Percentiles rank a stretch among this genome's conserved stretches.
These are phyloP conservation scores for Cyphomyrus plagiostoma DNA, from an alignment of 2,113 vertebrate genomes.

Conservation along the genomic window DNA sequence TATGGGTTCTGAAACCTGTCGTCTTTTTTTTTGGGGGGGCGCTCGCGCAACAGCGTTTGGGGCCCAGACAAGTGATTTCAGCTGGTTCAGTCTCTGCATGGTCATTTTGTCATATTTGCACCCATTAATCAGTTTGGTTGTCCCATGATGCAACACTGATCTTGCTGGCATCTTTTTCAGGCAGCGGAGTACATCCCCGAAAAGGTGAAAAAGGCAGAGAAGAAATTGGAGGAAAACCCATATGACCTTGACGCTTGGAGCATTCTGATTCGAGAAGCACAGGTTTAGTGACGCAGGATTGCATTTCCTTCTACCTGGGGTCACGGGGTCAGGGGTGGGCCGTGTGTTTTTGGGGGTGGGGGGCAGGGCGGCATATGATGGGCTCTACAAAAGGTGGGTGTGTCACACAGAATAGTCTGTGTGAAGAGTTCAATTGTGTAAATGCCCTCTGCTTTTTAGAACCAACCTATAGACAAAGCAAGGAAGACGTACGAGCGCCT, in stretches of 20 bases:
- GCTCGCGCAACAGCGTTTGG: neutral
- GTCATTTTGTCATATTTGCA: neutral
- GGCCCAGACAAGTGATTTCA: neutral
- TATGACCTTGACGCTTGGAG: constrained; percentile 99
- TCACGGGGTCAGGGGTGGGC: constrained; percentile 47
- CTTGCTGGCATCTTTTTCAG: constrained; percentile 52
- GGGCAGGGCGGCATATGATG: neutral
- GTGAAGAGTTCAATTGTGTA: constrained; percentile 76
- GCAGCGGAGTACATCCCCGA: constrained; percentile 93
- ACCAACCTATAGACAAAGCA: constrained; percentile 99
- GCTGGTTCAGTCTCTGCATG: neutral
- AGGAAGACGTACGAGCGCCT: constrained; percentile 99
- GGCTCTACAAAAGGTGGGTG: constrained; percentile 20
- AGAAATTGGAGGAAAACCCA: constrained; percentile 99
- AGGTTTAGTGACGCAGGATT: constrained; percentile 99
- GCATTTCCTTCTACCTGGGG: constrained; percentile 85
- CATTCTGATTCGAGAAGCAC: constrained; percentile 99
- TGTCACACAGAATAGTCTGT: constrained; percentile 50
- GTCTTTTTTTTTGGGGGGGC: neutral
- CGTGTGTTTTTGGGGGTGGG: constrained; percentile 6
- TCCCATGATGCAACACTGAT: neutral
- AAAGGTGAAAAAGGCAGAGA: constrained; percentile 99
- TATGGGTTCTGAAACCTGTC: neutral
- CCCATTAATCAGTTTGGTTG: neutral
- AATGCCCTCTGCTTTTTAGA: constrained; percentile 92